Conservation (phyloP, 2,113 vertebrate genomes). For the Marcusenius ussheri region DNA sequence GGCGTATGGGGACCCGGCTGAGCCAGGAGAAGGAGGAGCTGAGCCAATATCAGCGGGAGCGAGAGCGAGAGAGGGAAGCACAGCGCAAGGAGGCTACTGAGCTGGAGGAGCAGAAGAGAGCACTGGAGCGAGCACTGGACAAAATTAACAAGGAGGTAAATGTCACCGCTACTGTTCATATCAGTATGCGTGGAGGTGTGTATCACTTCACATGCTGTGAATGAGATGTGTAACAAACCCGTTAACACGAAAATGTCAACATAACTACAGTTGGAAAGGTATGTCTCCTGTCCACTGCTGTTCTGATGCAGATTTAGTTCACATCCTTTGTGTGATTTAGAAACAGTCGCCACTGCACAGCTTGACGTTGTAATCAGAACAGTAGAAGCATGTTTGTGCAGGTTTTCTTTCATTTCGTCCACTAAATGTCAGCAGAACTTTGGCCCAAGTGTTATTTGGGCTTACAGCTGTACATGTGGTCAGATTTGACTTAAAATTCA, state of each 20-base stretch:
- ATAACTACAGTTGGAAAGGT: neutral
- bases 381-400: neutral
- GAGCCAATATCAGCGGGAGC: constrained; percentile 55
- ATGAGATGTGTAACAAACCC: neutral
- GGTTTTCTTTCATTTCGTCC: neutral
- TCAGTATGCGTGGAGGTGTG: neutral
- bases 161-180: neutral
- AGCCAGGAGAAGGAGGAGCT: constrained; percentile 68
- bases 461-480: neutral
- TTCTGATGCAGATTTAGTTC: neutral
- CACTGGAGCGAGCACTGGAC: constrained; percentile 62
- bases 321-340: neutral
- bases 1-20: constrained; percentile 52
- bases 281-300: neutral
- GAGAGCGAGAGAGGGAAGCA: constrained; percentile 67
- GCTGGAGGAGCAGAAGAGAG: constrained; percentile 73
- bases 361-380: neutral
- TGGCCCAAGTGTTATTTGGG: neutral
- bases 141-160: constrained; percentile 58
- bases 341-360: neutral
- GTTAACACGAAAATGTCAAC: neutral
- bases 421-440: neutral
- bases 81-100: constrained; percentile 59
- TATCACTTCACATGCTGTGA: neutral
- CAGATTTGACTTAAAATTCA: neutral